A percentile compares a stretch with the other conserved stretches of the same genome.
These are phyloP conservation scores for Loris lydekkerianus DNA, from an alignment of 2,797 vertebrate genomes.

Conservation along the genomic window DNA sequence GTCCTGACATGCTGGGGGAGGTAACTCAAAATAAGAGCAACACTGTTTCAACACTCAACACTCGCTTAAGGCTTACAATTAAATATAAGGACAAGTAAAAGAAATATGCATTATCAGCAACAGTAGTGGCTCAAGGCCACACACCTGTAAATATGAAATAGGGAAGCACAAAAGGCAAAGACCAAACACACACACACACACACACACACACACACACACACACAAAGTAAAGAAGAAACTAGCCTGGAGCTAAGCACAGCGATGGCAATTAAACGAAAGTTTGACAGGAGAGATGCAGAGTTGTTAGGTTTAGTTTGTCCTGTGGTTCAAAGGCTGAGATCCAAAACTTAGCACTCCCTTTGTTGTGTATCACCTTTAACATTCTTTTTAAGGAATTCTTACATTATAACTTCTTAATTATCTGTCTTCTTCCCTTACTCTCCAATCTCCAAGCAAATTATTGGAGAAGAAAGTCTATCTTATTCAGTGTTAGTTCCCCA, in stretches of 20 bases:
- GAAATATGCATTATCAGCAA: neutral
- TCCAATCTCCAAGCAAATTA: neutral
- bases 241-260: neutral
- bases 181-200: neutral
- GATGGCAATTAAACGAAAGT: slow-evolving; percentile 8
- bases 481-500: slow-evolving; percentile 11
- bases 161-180: slow-evolving; percentile 34
- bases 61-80: neutral
- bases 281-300: neutral
- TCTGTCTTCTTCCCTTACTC: neutral
- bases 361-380: slow-evolving; percentile 36
- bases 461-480: slow-evolving; percentile 39
- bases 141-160: slow-evolving; percentile 29
- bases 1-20: neutral
- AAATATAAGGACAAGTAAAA: neutral
- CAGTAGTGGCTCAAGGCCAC: neutral
- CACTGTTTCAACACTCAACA: slow-evolving; percentile 24
- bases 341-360: slow-evolving; percentile 31
- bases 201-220: neutral
- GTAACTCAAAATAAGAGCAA: slow-evolving; percentile 30
- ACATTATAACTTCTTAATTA: slow-evolving; percentile 21
- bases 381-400: slow-evolving; percentile 42
- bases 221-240: neutral
- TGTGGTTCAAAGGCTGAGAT: slow-evolving; percentile 17
- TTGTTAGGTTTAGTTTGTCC: neutral